phyloP scores from a whole-genome alignment of 2,797 vertebrate genomes.

The Acanthurus lineatus region DNA sequence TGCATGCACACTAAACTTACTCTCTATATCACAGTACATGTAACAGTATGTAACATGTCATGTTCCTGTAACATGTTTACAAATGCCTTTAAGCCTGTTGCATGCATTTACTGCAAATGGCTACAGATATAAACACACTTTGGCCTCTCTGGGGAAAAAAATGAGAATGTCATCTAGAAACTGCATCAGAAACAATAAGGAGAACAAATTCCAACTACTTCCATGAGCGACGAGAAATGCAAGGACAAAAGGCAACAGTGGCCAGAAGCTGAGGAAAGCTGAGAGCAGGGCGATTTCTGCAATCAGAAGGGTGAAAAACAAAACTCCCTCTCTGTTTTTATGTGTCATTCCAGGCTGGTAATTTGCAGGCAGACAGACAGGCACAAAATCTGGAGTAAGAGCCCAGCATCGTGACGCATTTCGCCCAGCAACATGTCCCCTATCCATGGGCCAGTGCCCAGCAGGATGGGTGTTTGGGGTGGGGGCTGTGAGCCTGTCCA shows the following conservation, averaged over 20 bases:
- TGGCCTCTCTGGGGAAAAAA: constrained; percentile 14
- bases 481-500: constrained; percentile 45
- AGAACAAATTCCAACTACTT: constrained; percentile 14
- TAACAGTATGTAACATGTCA: not conserved
- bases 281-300: constrained; percentile 44
- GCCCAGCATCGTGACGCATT: constrained; percentile 77
- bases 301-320: constrained; percentile 65
- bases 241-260: constrained; percentile 50
- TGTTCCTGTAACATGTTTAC: constrained; percentile 6
- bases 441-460: constrained; percentile 72
- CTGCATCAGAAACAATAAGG: constrained; percentile 27
- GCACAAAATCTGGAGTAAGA: constrained; percentile 70
- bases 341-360: constrained; percentile 67
- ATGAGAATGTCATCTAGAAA: constrained; percentile 10
- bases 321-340: constrained; percentile 64
- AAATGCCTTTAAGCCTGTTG: constrained; percentile 2
- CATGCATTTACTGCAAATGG: constrained; percentile 10
- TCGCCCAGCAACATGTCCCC: constrained; percentile 77
- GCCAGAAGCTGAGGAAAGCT: constrained; percentile 37
- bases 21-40: not conserved
- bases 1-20: constrained; percentile 5
- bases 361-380: constrained; percentile 66
- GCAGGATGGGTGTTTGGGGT: constrained; percentile 44
- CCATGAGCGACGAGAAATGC: constrained; percentile 22
- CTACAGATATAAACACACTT: constrained; percentile 3